A percentile compares a stretch with the other conserved stretches of the same genome.
Evolutionary conservation across 2,888 invertebrate genomes (phyloP).

Genomic region (Hemithea aestivaria): DNA sequence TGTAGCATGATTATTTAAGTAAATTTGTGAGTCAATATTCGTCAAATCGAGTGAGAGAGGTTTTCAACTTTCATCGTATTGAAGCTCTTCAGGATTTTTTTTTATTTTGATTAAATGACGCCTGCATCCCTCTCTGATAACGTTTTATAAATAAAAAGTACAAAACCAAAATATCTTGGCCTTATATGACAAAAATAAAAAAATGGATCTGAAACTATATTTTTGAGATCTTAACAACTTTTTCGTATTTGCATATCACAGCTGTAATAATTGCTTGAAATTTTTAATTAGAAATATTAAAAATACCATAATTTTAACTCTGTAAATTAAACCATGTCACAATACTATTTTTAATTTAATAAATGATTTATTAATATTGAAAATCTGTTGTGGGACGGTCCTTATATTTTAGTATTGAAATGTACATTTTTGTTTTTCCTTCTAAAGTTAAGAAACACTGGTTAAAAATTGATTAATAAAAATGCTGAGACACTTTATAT

Average conservation of each 20-base stretch:
- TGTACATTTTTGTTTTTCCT: slow-evolving; percentile 1
- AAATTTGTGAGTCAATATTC: too few species aligned
- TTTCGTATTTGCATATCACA: slow-evolving; percentile 20
- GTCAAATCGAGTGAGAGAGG: too few species aligned
- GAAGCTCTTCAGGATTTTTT: too few species aligned
- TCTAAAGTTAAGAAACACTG: slow-evolving; percentile 10
- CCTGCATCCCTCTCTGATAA: too few species aligned
- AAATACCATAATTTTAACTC: neutral
- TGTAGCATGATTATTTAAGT: too few species aligned
- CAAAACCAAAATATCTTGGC: too few species aligned
- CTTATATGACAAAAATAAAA: too few species aligned
- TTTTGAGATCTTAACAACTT: too few species aligned
- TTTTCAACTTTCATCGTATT: too few species aligned
- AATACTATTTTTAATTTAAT: slow-evolving; percentile 7
- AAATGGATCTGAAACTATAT: too few species aligned
- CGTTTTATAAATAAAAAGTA: too few species aligned
- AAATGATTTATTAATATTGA: slow-evolving; percentile 8
- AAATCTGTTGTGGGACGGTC: neutral
- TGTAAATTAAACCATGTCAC: slow-evolving; percentile 1
- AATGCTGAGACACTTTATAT: slow-evolving; percentile 6
- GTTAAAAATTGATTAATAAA: slow-evolving; percentile 13
- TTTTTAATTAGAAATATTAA: slow-evolving; percentile 1
- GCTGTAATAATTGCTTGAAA: slow-evolving; percentile 25
- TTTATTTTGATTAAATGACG: too few species aligned
- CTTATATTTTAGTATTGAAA: neutral